Evolutionary conservation across 1,140 invertebrate genomes (phyloP).

Genomic region (Drepana arcuata): DNA sequence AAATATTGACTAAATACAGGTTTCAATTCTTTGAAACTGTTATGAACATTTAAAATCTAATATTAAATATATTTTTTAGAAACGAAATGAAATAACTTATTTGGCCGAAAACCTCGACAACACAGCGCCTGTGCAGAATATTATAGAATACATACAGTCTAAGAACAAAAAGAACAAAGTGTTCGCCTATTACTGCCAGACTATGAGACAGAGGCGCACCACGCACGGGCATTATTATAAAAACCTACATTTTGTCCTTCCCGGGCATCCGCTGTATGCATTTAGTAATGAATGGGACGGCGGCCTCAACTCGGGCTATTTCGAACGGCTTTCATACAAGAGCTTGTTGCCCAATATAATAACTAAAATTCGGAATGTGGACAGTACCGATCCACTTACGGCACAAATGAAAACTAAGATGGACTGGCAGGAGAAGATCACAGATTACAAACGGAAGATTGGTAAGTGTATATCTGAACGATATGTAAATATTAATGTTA

Average conservation of each 20-base stretch:
- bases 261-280: slow-evolving; percentile 40
- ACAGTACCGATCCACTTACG: slow-evolving; percentile 41
- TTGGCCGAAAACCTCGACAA: slow-evolving; percentile 24
- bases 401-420: slow-evolving; percentile 30
- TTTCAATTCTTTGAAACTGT: too few relatives aligned
- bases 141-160: slow-evolving; percentile 15
- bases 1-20: too few relatives aligned
- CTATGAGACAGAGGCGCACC: slow-evolving; percentile 23
- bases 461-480: too few relatives aligned
- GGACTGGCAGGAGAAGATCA: slow-evolving; percentile 29
- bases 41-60: too few relatives aligned
- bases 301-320: slow-evolving; percentile 31
- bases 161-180: slow-evolving; percentile 28
- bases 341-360: slow-evolving; percentile 47
- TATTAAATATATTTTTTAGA: too few relatives aligned
- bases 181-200: slow-evolving; percentile 29
- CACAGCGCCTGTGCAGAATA: slow-evolving; percentile 32
- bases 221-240: slow-evolving; percentile 7
- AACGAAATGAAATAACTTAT: too few relatives aligned
- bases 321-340: slow-evolving; percentile 47
- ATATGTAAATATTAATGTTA: too few relatives aligned
- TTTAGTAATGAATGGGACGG: slow-evolving; percentile 54
- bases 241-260: slow-evolving; percentile 28
- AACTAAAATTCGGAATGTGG: slow-evolving; percentile 24
- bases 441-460: slow-evolving; percentile 15